phyloP scores from a whole-genome alignment of 2,888 invertebrate genomes.

The Parnassius mnemosyne region DNA sequence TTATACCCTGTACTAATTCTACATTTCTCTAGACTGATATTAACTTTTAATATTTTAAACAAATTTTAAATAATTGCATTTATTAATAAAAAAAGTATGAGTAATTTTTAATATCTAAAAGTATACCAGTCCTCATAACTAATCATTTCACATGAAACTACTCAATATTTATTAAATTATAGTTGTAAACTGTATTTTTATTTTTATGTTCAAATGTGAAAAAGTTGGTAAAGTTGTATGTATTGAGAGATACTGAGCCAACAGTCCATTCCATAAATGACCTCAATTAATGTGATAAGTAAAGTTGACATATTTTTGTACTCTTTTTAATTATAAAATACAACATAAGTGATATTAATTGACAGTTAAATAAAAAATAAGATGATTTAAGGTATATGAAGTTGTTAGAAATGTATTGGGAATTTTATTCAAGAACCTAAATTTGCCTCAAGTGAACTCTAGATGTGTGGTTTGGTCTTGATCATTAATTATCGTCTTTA shows the following conservation, averaged over 20 bases:
- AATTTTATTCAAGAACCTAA: neutral
- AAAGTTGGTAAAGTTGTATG: too few species aligned
- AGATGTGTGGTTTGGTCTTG: neutral
- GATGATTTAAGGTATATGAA: neutral
- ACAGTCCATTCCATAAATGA: slow-evolving; percentile 28
- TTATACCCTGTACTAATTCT: too few species aligned
- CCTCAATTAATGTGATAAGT: slow-evolving; percentile 35
- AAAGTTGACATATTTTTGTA: slow-evolving; percentile 31
- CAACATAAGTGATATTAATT: slow-evolving; percentile 22
- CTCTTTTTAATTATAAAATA: slow-evolving; percentile 22
- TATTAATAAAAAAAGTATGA: too few species aligned
- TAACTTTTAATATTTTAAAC: too few species aligned
- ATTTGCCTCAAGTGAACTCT: neutral
- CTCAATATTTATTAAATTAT: too few species aligned
- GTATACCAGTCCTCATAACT: too few species aligned
- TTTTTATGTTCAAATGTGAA: too few species aligned
- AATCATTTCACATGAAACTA: too few species aligned
- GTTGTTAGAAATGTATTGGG: neutral
- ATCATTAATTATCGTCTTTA: slow-evolving; percentile 5
- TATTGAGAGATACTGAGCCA: neutral
- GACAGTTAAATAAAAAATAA: neutral
- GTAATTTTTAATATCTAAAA: too few species aligned
- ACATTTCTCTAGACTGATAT: too few species aligned
- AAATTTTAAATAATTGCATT: too few species aligned
- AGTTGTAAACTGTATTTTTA: too few species aligned